Percentiles rank a stretch among this genome's conserved stretches.
Conservation (phyloP, 2,797 vertebrate genomes). For the Heteromormyrus szaboi region DNA sequence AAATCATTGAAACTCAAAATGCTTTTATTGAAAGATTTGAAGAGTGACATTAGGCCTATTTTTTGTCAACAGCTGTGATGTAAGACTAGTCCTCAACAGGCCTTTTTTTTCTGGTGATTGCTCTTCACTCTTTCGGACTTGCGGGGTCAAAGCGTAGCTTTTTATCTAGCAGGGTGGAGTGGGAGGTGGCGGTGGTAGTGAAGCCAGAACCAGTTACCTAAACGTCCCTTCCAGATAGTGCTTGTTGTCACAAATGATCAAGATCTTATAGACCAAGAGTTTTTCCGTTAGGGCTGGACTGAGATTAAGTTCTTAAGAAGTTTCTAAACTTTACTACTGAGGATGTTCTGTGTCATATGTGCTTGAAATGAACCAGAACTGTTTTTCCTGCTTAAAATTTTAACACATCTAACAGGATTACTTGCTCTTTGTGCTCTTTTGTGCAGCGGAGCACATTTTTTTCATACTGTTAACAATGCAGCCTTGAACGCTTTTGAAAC, state of each 20-base stretch:
- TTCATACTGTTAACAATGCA: not conserved
- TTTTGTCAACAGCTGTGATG: not conserved
- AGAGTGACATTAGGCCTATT: not conserved
- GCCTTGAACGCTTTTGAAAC: not conserved
- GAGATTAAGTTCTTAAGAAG: constrained; percentile 2
- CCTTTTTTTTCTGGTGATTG: not conserved
- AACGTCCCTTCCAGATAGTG: not conserved
- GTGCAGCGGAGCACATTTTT: not conserved
- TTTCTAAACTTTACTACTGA: not conserved
- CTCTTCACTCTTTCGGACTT: not conserved
- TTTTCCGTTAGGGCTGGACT: not conserved
- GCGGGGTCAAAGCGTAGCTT: not conserved
- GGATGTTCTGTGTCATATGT: not conserved
- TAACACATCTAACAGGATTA: not conserved
- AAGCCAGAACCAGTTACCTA: not conserved
- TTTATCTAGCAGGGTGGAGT: not conserved
- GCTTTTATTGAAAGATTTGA: not conserved
- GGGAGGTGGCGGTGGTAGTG: not conserved
- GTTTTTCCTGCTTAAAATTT: not conserved
- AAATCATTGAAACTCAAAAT: not conserved
- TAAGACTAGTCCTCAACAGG: not conserved
- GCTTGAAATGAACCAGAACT: not conserved
- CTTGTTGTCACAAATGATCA: not conserved
- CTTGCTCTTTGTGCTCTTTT: not conserved
- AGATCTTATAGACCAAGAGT: not conserved